Evolutionary conservation across 1,140 invertebrate genomes (phyloP).

Genomic region (Eumeta japonica): DNA sequence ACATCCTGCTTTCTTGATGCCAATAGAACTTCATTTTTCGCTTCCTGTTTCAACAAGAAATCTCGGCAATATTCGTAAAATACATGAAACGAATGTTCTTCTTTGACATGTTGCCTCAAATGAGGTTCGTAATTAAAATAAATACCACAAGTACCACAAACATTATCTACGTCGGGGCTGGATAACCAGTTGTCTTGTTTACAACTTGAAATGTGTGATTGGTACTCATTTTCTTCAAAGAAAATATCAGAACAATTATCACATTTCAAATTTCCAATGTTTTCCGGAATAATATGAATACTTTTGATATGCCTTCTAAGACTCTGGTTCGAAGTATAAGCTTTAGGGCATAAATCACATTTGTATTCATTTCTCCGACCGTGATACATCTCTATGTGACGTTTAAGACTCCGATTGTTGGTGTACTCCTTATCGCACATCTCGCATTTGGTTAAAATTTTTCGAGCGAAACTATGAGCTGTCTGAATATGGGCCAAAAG

Average conservation of each 20-base stretch:
- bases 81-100: conserved; percentile 26
- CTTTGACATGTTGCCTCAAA: conserved; percentile 31
- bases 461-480: conserved; percentile 11
- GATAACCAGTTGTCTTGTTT: not conserved
- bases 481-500: conserved; percentile 28
- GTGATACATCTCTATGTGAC: conserved; percentile 30
- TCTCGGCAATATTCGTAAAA: conserved; percentile 39
- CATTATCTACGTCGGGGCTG: too few relatives aligned
- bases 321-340: conserved; percentile 35
- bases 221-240: too few relatives aligned
- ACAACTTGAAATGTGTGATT: too few relatives aligned
- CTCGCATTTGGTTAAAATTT: conserved; percentile 18
- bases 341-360: conserved; percentile 33
- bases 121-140: conserved; percentile 17
- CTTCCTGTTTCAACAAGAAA: conserved; percentile 15
- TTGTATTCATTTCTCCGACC: conserved; percentile 23
- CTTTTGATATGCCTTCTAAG: conserved; percentile 23
- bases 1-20: conserved; percentile 2
- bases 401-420: conserved; percentile 26
- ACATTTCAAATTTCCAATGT: conserved; percentile 13
- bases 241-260: conserved; percentile 16
- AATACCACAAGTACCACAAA: too few relatives aligned
- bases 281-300: conserved; percentile 14
- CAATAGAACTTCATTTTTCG: not conserved
- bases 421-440: conserved; percentile 32